A percentile compares a stretch with the other conserved stretches of the same genome.
phyloP scores from a whole-genome alignment of 2,113 vertebrate genomes.

The Mystacornis crossleyi region DNA sequence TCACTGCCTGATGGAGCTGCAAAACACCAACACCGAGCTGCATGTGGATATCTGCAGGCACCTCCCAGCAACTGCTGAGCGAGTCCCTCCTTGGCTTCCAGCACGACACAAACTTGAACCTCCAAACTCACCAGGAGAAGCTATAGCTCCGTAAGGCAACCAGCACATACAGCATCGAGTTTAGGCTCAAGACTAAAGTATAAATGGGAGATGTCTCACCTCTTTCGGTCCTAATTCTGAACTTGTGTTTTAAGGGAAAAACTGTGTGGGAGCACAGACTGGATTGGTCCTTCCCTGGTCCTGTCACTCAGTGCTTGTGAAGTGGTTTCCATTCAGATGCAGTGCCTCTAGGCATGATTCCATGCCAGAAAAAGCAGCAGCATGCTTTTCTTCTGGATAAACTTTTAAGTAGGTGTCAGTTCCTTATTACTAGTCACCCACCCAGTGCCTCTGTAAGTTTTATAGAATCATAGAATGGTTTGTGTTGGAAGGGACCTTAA shows the following conservation, averaged over 20 bases:
- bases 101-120: accelerated
- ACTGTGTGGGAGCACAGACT: background rate
- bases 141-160: background rate
- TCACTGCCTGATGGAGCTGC: constrained; percentile 67
- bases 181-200: background rate
- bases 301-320: background rate
- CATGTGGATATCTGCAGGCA: constrained; percentile 62
- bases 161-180: background rate
- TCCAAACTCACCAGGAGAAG: background rate
- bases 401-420: background rate
- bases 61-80: constrained; percentile 66
- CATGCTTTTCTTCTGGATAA: background rate
- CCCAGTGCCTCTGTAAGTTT: background rate
- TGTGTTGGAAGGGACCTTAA: background rate
- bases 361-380: background rate
- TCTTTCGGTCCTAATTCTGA: background rate
- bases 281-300: background rate
- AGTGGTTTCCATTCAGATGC: background rate
- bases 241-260: background rate
- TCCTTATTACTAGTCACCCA: background rate
- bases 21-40: constrained; percentile 63
- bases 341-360: background rate
- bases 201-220: background rate
- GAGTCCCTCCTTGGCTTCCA: background rate
- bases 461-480: background rate